phyloP scores from a whole-genome alignment of 2,888 invertebrate species.

The Hecatera dysodea region DNA sequence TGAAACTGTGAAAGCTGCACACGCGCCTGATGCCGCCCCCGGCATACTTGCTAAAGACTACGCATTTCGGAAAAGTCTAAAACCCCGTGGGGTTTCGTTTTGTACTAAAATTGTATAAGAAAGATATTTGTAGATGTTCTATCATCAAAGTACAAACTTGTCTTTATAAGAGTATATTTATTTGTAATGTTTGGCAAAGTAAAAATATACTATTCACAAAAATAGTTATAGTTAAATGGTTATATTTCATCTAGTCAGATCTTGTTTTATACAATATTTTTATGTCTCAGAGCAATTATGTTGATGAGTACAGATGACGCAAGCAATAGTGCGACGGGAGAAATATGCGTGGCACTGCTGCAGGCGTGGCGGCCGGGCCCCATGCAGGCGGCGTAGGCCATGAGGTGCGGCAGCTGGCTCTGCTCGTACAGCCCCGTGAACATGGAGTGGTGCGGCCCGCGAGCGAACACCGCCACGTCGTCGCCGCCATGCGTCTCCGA shows the following conservation, averaged over 20 bases:
- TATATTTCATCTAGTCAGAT: slow-evolving; percentile 5
- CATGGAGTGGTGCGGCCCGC: slow-evolving; percentile 93
- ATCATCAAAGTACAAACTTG: not conserved
- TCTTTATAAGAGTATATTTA: no score
- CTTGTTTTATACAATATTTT: not conserved
- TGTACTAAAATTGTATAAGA: not conserved
- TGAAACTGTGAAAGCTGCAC: no score
- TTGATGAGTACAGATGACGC: not conserved
- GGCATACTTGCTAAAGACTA: not conserved
- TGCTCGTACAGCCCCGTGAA: slow-evolving; percentile 95
- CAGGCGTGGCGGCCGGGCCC: slow-evolving; percentile 89
- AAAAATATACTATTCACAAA: not conserved
- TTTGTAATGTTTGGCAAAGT: not conserved
- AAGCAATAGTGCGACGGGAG: not conserved
- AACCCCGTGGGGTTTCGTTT: no score
- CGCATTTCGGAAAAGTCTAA: no score
- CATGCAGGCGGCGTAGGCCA: slow-evolving; percentile 93
- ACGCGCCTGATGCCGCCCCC: not conserved
- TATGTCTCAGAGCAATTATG: not conserved
- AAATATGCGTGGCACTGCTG: slow-evolving; percentile 9
- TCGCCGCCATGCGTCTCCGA: slow-evolving; percentile 94
- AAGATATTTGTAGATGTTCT: not conserved
- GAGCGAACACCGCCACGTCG: slow-evolving; percentile 94
- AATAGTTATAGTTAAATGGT: not conserved
- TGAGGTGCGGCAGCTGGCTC: slow-evolving; percentile 94